Evolutionary conservation across 2,113 vertebrate genomes (phyloP).

Genomic region (Lampris incognitus): DNA sequence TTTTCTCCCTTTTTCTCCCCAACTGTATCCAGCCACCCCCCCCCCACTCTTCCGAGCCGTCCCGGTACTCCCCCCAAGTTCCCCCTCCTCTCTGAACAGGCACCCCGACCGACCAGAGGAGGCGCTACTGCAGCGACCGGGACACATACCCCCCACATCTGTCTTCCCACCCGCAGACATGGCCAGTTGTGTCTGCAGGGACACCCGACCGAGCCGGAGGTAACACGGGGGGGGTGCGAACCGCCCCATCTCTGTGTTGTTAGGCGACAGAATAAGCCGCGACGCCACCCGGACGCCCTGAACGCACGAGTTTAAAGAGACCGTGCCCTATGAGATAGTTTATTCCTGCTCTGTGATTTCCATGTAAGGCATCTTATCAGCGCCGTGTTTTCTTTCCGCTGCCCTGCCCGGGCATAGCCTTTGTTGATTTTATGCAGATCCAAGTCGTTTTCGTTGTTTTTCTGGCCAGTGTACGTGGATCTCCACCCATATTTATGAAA

Average conservation of each 20-base stretch:
- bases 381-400: conserved; percentile 4
- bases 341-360: conserved; percentile 31
- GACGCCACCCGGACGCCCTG: not conserved
- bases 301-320: conserved; percentile 57
- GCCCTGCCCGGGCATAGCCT: not conserved
- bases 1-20: too few species aligned
- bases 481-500: conserved; percentile 46
- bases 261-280: too few species aligned
- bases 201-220: too few species aligned
- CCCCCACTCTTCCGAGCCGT: too few species aligned
- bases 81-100: conserved; percentile 41
- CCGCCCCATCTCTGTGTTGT: too few species aligned
- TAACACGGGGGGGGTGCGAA: too few species aligned
- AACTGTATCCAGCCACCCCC: too few species aligned
- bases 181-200: too few species aligned
- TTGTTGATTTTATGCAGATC: conserved; percentile 28
- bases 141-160: too few species aligned
- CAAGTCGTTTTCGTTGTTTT: conserved; percentile 35
- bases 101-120: too few species aligned
- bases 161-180: too few species aligned
- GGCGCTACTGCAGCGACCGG: too few species aligned
- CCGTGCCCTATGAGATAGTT: conserved; percentile 46
- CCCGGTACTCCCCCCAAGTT: conserved; percentile 59
- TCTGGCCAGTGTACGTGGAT: conserved; percentile 19
- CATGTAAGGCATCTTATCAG: conserved; percentile 16